phyloP scores from a whole-genome alignment of 1,140 invertebrate species.

The Pogonus chalceus region DNA sequence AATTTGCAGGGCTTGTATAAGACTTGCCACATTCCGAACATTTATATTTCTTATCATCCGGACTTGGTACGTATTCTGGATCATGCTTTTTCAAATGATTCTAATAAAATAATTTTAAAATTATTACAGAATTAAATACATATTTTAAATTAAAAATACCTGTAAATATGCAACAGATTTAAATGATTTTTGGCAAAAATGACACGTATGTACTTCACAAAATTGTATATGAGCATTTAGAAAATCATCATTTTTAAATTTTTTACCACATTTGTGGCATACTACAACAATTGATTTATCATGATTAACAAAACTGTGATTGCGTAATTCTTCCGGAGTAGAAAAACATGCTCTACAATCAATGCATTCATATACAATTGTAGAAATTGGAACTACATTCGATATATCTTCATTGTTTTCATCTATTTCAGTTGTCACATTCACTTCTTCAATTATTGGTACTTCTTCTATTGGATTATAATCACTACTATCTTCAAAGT shows the following conservation, averaged over 20 bases:
- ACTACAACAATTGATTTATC: neutral
- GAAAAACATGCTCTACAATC: neutral
- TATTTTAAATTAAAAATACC: neutral
- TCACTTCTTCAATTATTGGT: neutral
- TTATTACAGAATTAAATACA: neutral
- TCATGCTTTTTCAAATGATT: neutral
- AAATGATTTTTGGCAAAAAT: neutral
- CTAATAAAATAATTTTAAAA: neutral
- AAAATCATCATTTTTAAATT: neutral
- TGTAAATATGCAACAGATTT: neutral
- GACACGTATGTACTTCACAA: neutral
- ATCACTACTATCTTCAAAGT: neutral
- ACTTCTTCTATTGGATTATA: neutral
- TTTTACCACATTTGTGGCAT: neutral
- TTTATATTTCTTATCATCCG: neutral
- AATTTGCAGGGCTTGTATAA: slow-evolving; percentile 11
- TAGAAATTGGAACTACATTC: neutral
- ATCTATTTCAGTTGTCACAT: neutral
- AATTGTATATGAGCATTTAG: neutral
- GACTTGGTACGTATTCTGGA: neutral
- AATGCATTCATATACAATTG: neutral
- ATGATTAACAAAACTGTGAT: neutral
- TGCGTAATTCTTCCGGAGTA: neutral
- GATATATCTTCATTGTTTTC: neutral
- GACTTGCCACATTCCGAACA: slow-evolving; percentile 1